Base-by-base conservation (phyloP, 1,140 invertebrate species). In the Hermatobates lingyangjiaoensis region DNA sequence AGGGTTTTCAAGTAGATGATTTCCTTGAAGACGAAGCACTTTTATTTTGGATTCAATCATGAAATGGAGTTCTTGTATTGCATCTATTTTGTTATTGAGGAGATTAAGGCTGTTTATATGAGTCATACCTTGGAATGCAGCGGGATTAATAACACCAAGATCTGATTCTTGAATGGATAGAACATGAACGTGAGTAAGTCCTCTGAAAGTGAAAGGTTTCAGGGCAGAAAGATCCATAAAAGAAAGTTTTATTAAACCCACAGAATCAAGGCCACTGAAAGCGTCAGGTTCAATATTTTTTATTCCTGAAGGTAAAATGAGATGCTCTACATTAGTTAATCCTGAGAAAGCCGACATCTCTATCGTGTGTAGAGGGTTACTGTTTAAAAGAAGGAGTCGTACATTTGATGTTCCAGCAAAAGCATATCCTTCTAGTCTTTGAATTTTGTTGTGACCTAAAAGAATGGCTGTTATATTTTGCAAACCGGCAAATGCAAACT, bases 361-460 rank as follows among this genome's bases (percentile, higher is more conserved):
- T 40, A 88, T 75, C 51, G 73, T 75, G 51, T 79, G 71, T 21
- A 87, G 64, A 0, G 84, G 84, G 63, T 88, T 88, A 60, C 84
- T 80, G 52, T 72, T 78, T 34, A 88, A 62, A 34, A 84, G 69
- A 27, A 88, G 76, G 27, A 79, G 63, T 58, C 79, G 77, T 27
- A 88, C 74, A 64, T 84, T 85, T 27, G 81, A 81, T 0, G 83
- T 84, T 10, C 83, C 84, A 0, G 84, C 83, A 54, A 88, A 88
- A 7, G 83, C 80, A 59, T 81, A 82, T 1, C 74, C 75, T 63
- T 86, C 82, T 39, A 88, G 80, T 57, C 77, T 75, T 7, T 71
- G 71, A 15, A 88, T 87, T 57, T 77, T 78, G 61, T 88, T 87
- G 66, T 87, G 75, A 12, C 78, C 76, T 12, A 87, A 62, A 46